Conservation (phyloP, 2,113 vertebrate genomes). For the Muscicapa adusta region DNA sequence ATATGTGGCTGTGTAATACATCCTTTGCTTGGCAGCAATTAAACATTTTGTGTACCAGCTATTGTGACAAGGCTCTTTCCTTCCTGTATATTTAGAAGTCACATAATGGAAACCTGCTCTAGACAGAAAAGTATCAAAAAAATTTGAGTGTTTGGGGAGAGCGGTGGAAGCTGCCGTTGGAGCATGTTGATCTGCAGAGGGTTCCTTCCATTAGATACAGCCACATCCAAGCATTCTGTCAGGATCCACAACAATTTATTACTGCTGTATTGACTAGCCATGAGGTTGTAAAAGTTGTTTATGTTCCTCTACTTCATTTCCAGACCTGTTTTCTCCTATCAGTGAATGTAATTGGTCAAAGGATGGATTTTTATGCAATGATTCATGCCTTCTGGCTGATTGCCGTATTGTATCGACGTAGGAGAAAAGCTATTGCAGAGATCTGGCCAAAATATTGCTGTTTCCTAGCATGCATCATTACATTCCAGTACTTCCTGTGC, state of each 20-base stretch:
- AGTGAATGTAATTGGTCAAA: slow-evolving; percentile 93
- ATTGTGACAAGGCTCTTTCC: background rate
- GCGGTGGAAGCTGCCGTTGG: background rate
- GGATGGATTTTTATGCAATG: slow-evolving; percentile 98
- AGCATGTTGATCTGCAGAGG: background rate
- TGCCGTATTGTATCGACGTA: slow-evolving; percentile 85
- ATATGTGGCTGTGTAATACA: background rate
- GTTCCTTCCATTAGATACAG: background rate
- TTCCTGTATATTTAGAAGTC: background rate
- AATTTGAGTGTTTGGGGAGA: background rate
- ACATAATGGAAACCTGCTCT: background rate
- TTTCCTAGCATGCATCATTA: slow-evolving; percentile 91
- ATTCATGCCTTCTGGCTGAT: slow-evolving; percentile 91
- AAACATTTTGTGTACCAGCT: background rate
- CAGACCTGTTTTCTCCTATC: slow-evolving; percentile 94
- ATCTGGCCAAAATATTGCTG: slow-evolving; percentile 99
- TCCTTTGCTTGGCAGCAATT: background rate
- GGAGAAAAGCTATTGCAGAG: slow-evolving; percentile 93
- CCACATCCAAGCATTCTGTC: background rate
- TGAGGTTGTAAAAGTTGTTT: background rate
- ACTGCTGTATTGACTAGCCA: background rate
- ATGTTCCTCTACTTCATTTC: background rate
- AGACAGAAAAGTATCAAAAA: background rate
- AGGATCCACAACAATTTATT: background rate
- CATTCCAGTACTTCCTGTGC: slow-evolving; percentile 92